Evolutionary conservation across 2,797 vertebrate genomes (phyloP).

Genomic region (Cheirogaleus major): DNA sequence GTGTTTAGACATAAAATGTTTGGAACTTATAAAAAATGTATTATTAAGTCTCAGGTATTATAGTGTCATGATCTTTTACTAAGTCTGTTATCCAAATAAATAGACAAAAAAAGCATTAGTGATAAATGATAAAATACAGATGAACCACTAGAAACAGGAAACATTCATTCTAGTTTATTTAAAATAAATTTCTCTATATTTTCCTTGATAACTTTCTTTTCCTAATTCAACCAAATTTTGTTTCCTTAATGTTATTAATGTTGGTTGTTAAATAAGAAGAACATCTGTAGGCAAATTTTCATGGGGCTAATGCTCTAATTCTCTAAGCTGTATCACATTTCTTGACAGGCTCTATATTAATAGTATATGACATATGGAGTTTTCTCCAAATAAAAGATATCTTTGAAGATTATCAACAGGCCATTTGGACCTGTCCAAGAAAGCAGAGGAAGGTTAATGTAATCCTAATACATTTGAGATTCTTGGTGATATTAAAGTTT

Average conservation of each 20-base stretch:
- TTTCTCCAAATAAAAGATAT: not conserved
- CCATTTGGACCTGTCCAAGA: not conserved
- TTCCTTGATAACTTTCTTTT: not conserved
- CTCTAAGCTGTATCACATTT: not conserved
- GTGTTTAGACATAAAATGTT: not conserved
- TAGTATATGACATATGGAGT: not conserved
- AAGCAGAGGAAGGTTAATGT: not conserved
- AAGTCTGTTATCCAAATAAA: not conserved
- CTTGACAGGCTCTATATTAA: not conserved
- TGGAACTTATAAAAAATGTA: not conserved
- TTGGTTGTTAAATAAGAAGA: not conserved
- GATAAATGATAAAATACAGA: not conserved
- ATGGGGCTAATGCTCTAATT: not conserved
- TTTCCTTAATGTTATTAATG: not conserved
- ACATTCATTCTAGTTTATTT: not conserved
- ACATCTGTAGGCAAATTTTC: not conserved
- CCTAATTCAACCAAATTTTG: not conserved
- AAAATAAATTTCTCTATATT: not conserved
- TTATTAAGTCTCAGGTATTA: not conserved
- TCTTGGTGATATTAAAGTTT: not conserved
- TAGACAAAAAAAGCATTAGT: not conserved
- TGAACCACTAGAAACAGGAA: not conserved
- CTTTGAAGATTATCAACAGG: not conserved
- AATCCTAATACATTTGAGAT: not conserved
- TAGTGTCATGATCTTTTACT: not conserved